A percentile compares a stretch with the other conserved stretches of the same genome.
Conservation (phyloP, 2,113 vertebrate genomes). For the Xiphophorus maculatus region DNA sequence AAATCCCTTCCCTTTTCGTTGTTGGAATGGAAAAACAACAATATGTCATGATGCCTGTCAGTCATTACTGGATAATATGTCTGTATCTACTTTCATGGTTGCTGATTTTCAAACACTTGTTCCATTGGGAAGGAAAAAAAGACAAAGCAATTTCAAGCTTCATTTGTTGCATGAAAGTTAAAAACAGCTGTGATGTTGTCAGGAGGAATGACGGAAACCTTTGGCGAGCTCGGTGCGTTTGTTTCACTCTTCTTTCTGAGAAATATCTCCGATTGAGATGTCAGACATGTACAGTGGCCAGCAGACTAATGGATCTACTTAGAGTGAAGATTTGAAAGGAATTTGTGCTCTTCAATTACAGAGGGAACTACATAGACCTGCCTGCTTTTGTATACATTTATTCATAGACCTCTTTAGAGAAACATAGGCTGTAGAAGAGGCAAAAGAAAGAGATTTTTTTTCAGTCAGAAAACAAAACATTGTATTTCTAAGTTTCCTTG, state of each 20-base stretch:
- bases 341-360: slow-evolving; percentile 40
- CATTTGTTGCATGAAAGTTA: slow-evolving; percentile 60
- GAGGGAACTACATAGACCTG: slow-evolving; percentile 35
- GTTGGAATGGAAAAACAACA: slow-evolving; percentile 15
- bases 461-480: too few species aligned
- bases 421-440: slow-evolving; percentile 36
- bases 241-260: slow-evolving; percentile 32
- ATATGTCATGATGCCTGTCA: slow-evolving; percentile 44
- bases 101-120: slow-evolving; percentile 55
- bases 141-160: slow-evolving; percentile 73
- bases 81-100: slow-evolving; percentile 57
- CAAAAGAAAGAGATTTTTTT: slow-evolving; percentile 22
- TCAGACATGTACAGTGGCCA: slow-evolving; percentile 40
- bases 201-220: slow-evolving; percentile 52
- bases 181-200: slow-evolving; percentile 51
- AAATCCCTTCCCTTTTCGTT: not conserved
- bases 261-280: slow-evolving; percentile 58
- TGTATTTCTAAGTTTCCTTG: not conserved
- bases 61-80: slow-evolving; percentile 47
- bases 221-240: slow-evolving; percentile 36
- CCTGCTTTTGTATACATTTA: slow-evolving; percentile 68
- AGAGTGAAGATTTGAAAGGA: slow-evolving; percentile 17
- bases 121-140: slow-evolving; percentile 4
- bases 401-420: slow-evolving; percentile 57
- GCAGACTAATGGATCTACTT: slow-evolving; percentile 33